phyloP scores from a whole-genome alignment of 1,140 invertebrate species.

The Laodelphax striatellus region DNA sequence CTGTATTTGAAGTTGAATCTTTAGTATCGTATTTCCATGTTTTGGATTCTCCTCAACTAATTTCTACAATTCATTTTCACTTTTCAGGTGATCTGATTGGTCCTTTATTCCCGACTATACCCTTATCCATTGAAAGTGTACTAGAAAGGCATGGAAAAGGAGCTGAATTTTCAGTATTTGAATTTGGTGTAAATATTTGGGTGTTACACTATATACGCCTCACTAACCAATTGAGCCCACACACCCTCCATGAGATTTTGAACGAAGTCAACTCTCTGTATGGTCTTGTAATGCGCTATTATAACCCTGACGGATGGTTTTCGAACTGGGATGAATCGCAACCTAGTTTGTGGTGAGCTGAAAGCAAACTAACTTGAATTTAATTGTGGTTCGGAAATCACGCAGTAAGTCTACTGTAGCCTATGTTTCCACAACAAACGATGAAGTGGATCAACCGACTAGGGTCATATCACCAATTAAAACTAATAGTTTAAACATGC shows the following conservation, averaged over 20 bases:
- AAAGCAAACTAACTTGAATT: no score
- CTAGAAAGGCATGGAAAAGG: conserved; percentile 29
- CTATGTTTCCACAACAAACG: no score
- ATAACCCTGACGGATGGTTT: conserved; percentile 32
- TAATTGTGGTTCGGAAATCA: no score
- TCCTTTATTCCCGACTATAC: conserved; percentile 29
- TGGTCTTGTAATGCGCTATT: conserved; percentile 33
- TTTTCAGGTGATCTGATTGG: conserved; percentile 44
- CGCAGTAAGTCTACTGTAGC: no score
- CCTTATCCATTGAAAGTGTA: conserved; percentile 23
- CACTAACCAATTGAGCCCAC: conserved; percentile 39
- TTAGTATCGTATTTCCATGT: no score
- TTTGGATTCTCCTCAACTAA: no score
- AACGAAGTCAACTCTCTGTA: conserved; percentile 36
- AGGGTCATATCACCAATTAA: no score
- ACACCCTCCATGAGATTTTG: conserved; percentile 28
- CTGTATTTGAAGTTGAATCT: no score
- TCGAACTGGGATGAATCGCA: conserved; percentile 33
- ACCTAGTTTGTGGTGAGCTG: conserved; percentile 36
- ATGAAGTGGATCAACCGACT: no score
- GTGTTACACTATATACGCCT: conserved; percentile 44
- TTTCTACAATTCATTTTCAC: no score
- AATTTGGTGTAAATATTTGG: conserved; percentile 45
- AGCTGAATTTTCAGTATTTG: conserved; percentile 42
- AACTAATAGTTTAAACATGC: no score